These are phyloP conservation scores for Paratilapia polleni DNA, from an alignment of 2,113 vertebrate genomes.

Conservation along the genomic window DNA sequence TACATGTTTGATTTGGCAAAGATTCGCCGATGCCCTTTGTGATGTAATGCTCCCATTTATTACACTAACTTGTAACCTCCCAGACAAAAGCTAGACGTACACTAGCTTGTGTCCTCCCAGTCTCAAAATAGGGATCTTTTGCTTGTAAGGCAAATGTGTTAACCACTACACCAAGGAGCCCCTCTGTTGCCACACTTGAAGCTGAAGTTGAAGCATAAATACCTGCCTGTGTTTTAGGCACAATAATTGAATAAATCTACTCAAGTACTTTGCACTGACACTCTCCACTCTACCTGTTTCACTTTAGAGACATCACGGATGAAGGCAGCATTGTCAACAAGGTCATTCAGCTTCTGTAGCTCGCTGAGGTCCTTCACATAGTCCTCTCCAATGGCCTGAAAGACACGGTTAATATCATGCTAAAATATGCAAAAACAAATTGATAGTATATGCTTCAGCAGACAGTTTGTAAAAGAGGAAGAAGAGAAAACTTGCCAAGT, in stretches of 20 bases:
- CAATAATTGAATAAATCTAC: background rate
- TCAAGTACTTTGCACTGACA: background rate
- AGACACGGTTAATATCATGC: background rate
- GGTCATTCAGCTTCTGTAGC: conserved; percentile 84
- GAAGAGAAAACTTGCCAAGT: background rate
- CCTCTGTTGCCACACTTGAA: too few species aligned
- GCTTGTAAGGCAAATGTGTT: background rate
- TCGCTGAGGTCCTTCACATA: conserved; percentile 92
- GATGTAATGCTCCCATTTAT: background rate
- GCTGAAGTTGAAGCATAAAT: background rate
- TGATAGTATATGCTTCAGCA: background rate
- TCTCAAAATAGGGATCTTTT: background rate
- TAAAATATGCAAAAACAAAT: background rate
- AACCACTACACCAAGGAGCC: background rate
- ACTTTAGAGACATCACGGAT: conserved; percentile 90
- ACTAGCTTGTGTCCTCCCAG: rapidly evolving
- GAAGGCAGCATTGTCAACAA: conserved; percentile 84
- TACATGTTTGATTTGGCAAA: too few species aligned
- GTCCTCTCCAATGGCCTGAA: conserved; percentile 92
- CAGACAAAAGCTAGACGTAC: background rate
- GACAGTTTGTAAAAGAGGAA: background rate
- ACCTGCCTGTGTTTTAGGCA: background rate
- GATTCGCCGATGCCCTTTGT: background rate
- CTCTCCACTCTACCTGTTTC: conserved; percentile 86
- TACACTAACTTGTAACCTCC: rapidly evolving